These are phyloP conservation scores for Sakesphorus luctuosus DNA, from an alignment of 2,113 vertebrate genomes.

Conservation along the genomic window DNA sequence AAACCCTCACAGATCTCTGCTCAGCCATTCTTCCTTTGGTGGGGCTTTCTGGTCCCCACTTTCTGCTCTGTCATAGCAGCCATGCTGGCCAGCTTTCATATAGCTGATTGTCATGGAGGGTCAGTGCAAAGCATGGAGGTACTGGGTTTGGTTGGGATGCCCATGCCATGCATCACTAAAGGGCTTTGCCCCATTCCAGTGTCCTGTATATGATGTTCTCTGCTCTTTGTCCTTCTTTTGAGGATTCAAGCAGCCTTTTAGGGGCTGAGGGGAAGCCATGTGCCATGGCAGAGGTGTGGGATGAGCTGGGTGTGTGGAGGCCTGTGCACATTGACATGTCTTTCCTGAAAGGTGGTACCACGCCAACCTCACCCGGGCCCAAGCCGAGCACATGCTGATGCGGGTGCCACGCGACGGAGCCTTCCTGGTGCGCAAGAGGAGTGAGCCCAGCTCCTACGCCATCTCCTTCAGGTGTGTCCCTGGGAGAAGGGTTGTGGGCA, in stretches of 20 bases:
- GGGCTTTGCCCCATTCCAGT: not conserved
- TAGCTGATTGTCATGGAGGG: not conserved
- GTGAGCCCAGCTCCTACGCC: constrained; percentile 92
- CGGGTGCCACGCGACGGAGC: constrained; percentile 94
- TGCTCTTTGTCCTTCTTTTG: not conserved
- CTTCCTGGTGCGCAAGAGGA: constrained; percentile 95
- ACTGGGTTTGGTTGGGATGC: not conserved
- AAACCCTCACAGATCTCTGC: not conserved
- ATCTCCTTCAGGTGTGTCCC: constrained; percentile 92
- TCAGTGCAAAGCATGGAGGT: not conserved
- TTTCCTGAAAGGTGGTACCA: constrained; percentile 91
- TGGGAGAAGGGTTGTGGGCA: not conserved
- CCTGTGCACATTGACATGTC: not conserved
- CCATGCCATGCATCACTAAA: accelerated
- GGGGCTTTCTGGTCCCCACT: not conserved
- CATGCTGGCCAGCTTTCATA: not conserved
- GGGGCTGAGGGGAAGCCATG: not conserved
- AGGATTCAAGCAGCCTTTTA: not conserved
- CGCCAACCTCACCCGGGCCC: constrained; percentile 88
- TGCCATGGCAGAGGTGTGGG: not conserved
- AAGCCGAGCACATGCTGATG: constrained; percentile 98
- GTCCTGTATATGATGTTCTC: not conserved
- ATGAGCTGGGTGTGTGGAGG: not conserved
- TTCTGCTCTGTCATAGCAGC: not conserved
- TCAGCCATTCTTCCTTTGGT: not conserved